Conservation (phyloP, 2,888 invertebrate genomes). For the Andrena bucephala region DNA sequence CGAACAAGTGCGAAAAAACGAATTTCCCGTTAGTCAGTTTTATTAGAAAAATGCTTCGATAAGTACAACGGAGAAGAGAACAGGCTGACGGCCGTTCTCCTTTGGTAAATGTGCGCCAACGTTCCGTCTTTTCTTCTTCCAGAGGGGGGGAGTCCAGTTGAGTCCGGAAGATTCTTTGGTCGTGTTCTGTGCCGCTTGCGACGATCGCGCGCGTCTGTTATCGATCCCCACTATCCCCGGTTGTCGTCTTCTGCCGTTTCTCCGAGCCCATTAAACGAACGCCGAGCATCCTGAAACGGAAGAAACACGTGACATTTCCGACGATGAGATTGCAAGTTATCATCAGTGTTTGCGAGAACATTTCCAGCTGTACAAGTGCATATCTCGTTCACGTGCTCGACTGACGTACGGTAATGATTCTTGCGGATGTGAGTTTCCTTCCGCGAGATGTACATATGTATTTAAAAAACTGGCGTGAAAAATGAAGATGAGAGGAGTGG, state of each 20-base stretch:
- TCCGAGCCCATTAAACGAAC: neutral
- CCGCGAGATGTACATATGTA: neutral
- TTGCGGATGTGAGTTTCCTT: neutral
- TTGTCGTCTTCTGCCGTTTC: neutral
- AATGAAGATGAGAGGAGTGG: too few relatives aligned
- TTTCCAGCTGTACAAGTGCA: neutral
- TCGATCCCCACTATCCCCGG: neutral
- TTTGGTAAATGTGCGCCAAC: too few relatives aligned
- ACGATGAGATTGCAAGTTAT: neutral
- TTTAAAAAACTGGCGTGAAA: too few relatives aligned
- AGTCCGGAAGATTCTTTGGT: conserved; percentile 5
- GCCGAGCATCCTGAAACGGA: conserved; percentile 39
- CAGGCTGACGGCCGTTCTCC: too few relatives aligned
- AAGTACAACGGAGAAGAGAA: neutral
- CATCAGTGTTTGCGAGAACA: neutral
- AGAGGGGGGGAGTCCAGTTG: neutral
- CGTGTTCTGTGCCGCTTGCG: neutral
- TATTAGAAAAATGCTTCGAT: conserved; percentile 12
- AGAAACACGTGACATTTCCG: neutral
- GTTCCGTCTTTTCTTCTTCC: neutral
- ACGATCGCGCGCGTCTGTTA: neutral
- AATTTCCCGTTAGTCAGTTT: neutral
- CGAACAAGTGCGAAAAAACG: neutral
- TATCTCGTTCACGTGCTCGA: neutral
- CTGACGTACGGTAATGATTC: neutral